Percentiles rank a stretch among this genome's conserved stretches.
These are phyloP conservation scores for Aphrophora alni DNA, from an alignment of 2,888 invertebrate species.

Conservation along the genomic window DNA sequence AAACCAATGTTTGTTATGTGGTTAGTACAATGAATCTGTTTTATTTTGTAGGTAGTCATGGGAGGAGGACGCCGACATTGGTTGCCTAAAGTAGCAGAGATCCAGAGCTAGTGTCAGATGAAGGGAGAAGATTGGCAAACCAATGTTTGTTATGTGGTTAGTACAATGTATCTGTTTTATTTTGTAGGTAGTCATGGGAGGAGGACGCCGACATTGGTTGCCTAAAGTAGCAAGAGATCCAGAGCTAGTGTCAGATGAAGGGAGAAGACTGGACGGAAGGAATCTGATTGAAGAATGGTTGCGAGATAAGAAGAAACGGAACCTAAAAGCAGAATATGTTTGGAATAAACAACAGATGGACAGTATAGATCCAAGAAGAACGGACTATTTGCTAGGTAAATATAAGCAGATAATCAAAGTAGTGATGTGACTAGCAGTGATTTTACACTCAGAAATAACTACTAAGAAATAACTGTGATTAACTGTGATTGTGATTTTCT, in stretches of 20 bases:
- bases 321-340: constrained; percentile 73
- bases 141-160: too few relatives aligned
- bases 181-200: constrained; percentile 75
- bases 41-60: constrained; percentile 79
- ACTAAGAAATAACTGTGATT: too few relatives aligned
- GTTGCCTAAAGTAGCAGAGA: constrained; percentile 72
- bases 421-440: too few relatives aligned
- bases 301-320: constrained; percentile 71
- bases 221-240: constrained; percentile 74
- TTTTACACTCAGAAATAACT: too few relatives aligned
- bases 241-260: constrained; percentile 72
- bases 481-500: too few relatives aligned
- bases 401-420: constrained; percentile 31
- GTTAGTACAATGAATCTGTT: too few relatives aligned
- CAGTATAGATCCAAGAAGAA: constrained; percentile 69
- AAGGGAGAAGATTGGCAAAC: constrained; percentile 74
- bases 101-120: constrained; percentile 71
- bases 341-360: constrained; percentile 75
- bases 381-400: constrained; percentile 77
- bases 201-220: constrained; percentile 76
- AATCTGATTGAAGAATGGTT: constrained; percentile 83
- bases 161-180: too few relatives aligned
- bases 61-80: constrained; percentile 80
- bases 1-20: too few relatives aligned
- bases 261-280: constrained; percentile 74